phyloP scores from a whole-genome alignment of 2,797 vertebrate genomes.

The Thunnus albacares region DNA sequence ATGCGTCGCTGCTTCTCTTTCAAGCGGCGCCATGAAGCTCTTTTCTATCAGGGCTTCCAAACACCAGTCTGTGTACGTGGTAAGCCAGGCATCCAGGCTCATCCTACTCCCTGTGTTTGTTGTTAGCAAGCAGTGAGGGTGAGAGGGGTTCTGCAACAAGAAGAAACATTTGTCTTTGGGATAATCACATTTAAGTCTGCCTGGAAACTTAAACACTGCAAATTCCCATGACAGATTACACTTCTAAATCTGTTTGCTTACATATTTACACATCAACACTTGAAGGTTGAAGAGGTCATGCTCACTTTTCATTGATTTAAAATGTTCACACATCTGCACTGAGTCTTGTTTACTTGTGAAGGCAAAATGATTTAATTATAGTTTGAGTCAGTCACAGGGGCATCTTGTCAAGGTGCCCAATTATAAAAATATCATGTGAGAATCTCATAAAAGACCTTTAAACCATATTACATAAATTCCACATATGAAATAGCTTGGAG shows the following conservation, averaged over 20 bases:
- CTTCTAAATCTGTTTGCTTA: constrained; percentile 62
- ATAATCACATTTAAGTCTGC: constrained; percentile 67
- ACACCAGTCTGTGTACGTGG: constrained; percentile 23
- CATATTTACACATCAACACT: constrained; percentile 56
- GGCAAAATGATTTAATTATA: constrained; percentile 55
- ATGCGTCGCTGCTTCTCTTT: constrained; percentile 44
- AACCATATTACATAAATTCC: constrained; percentile 61
- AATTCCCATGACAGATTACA: constrained; percentile 59
- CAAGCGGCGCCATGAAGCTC: constrained; percentile 46
- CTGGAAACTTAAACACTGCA: constrained; percentile 60
- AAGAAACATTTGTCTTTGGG: constrained; percentile 68
- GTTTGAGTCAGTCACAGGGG: constrained; percentile 50
- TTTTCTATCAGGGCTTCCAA: constrained; percentile 53
- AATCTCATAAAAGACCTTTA: constrained; percentile 53
- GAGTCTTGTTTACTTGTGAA: constrained; percentile 56
- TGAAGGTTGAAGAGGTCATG: constrained; percentile 60
- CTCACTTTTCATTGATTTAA: constrained; percentile 45
- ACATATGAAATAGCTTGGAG: constrained; percentile 61
- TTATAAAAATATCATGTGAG: constrained; percentile 56
- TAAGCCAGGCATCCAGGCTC: constrained; percentile 35
- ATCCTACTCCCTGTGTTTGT: constrained; percentile 54
- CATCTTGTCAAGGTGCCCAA: constrained; percentile 57
- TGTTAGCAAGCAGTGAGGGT: constrained; percentile 45
- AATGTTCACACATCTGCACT: constrained; percentile 47
- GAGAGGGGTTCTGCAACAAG: constrained; percentile 34